These are phyloP conservation scores for Nyctibius bracteatus DNA, from an alignment of 2,113 vertebrate species.

Conservation along the genomic window DNA sequence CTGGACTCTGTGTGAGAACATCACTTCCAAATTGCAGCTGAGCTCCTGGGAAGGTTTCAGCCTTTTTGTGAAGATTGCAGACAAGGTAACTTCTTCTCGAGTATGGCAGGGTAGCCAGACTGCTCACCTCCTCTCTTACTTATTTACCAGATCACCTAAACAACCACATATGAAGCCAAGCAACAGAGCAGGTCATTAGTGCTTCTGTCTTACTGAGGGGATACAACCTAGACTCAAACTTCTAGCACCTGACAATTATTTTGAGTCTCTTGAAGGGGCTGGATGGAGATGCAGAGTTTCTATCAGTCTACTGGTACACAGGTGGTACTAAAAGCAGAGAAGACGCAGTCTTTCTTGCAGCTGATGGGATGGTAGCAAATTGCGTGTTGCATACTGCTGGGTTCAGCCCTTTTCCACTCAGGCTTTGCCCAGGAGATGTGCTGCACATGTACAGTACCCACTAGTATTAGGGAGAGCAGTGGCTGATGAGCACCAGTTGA, in stretches of 20 bases:
- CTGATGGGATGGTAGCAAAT: background rate
- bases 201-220: background rate
- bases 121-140: background rate
- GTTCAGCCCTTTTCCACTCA: background rate
- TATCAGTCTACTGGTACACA: background rate
- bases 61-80: conserved; percentile 90
- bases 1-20: conserved; percentile 79
- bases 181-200: background rate
- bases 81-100: conserved; percentile 81
- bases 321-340: background rate
- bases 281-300: background rate
- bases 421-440: background rate
- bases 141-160: background rate
- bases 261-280: background rate
- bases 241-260: background rate
- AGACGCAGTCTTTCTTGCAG: background rate
- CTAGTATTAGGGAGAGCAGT: background rate
- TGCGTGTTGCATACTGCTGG: background rate
- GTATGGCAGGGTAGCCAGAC: background rate
- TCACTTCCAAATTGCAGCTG: conserved; percentile 77
- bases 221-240: background rate
- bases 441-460: background rate
- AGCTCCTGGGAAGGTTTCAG: conserved; percentile 88
- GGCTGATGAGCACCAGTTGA: background rate
- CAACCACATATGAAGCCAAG: background rate